Percentiles rank a stretch among this genome's conserved stretches.
phyloP scores from a whole-genome alignment of 2,888 invertebrate species.

The Megalurothrips usitatus region DNA sequence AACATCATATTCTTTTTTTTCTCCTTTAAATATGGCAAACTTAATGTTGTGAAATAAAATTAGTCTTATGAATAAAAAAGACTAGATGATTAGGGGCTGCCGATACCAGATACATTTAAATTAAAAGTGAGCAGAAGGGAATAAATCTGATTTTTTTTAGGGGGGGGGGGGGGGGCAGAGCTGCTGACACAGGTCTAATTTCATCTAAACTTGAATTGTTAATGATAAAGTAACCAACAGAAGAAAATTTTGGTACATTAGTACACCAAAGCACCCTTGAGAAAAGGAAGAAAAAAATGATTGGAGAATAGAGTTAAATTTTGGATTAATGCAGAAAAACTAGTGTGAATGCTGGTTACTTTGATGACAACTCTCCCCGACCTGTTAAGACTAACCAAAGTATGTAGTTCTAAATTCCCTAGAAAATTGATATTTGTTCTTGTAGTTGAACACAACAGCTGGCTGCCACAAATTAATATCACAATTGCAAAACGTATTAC shows the following conservation, averaged over 20 bases:
- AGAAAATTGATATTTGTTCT: not conserved
- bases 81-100: not conserved
- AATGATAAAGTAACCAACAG: no score
- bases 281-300: no score
- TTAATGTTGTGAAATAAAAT: not conserved
- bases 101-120: not conserved
- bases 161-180: no score
- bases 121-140: not conserved
- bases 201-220: no score
- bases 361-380: no score
- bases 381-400: no score
- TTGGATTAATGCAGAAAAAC: no score
- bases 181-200: no score
- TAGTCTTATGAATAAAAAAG: not conserved
- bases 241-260: no score
- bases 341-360: no score
- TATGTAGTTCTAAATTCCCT: not conserved
- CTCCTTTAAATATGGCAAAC: not conserved
- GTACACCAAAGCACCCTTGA: no score
- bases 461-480: not conserved
- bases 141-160: not conserved
- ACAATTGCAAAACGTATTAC: not conserved
- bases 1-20: not conserved
- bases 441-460: not conserved
- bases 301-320: no score